A percentile compares a stretch with the other conserved stretches of the same genome.
Conservation (phyloP, 1,140 invertebrate genomes). For the Pissodes strobi region DNA sequence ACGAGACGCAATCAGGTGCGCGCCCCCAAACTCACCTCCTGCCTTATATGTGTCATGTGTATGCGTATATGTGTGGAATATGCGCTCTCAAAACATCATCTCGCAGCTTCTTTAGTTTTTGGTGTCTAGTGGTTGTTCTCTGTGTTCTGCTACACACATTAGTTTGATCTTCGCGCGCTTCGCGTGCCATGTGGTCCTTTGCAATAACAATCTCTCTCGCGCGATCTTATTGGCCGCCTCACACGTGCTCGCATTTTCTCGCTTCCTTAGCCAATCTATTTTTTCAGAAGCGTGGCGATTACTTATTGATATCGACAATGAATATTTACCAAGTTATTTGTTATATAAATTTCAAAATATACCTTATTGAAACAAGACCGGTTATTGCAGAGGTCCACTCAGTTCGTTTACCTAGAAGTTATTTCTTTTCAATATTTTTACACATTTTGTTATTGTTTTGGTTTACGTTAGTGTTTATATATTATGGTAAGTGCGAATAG, state of each 20-base stretch:
- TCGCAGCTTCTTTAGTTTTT: slow-evolving; percentile 35
- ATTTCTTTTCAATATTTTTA: too few relatives aligned
- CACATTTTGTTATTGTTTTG: too few relatives aligned
- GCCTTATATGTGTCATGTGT: slow-evolving; percentile 37
- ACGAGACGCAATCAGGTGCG: slow-evolving; percentile 46
- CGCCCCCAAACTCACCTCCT: slow-evolving; percentile 27
- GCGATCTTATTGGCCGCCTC: slow-evolving; percentile 27
- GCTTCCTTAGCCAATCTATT: too few relatives aligned
- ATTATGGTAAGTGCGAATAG: too few relatives aligned
- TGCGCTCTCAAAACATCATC: slow-evolving; percentile 37
- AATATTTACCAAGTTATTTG: too few relatives aligned
- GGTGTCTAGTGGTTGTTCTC: slow-evolving; percentile 35
- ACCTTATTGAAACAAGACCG: too few relatives aligned
- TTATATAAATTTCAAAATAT: too few relatives aligned
- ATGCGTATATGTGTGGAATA: slow-evolving; percentile 42
- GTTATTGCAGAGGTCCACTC: too few relatives aligned
- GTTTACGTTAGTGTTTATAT: too few relatives aligned
- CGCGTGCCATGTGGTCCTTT: slow-evolving; percentile 33
- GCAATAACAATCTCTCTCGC: slow-evolving; percentile 36
- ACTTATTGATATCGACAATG: too few relatives aligned
- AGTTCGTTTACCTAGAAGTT: too few relatives aligned
- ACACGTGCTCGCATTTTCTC: slow-evolving; percentile 24
- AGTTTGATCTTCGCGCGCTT: slow-evolving; percentile 42
- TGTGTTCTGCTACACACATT: slow-evolving; percentile 22
- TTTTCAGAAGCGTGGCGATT: too few relatives aligned